Evolutionary conservation across 1,140 invertebrate genomes (phyloP), one percentile per base, ranked within the genome.

Genomic region (Neodiprion virginianus): DNA sequence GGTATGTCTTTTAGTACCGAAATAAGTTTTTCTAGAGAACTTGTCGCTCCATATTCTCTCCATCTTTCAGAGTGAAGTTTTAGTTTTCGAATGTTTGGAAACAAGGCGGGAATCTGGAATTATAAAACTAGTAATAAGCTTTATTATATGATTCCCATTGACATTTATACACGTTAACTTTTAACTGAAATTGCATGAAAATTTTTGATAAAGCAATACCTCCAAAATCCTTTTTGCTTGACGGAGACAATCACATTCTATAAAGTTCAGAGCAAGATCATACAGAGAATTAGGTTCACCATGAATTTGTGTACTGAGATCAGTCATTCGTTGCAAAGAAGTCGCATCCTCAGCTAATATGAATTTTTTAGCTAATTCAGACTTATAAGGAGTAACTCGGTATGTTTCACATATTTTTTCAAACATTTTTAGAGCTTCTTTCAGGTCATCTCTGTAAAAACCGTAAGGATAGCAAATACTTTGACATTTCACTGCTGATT

Each of bases 221-320:
- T 96, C 93, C 8, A 97, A 85, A 76, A 97, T 95, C 84, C 95
- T 95, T 67, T 93, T 89, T 1, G 95, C 95, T 84, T 96, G 95
- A 68, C 92, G 86, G 23, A 94, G 82, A 67, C 93, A 89, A 1
- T 93, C 94, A 79, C 93, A 94, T 81, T 96, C 94, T 10, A 96
- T 89, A 84, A 96, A 96, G 1, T 92, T 91, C 73, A 95, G 91
- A 7, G 95, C 93, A 69, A 97, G 88, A 83, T 96, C 94, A 80
- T 96, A 94, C 1, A 96, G 87, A 74, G 94, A 93, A 80, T 96
- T 95, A 21, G 94, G 91, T 88, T 96, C 95, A 8, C 95, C 95
- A 75, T 95, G 93, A 73, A 95, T 89, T 73, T 90, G 85, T 1
- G 94, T 95, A 74, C 92, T 93, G 1, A 96, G 85, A 86, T 96